phyloP scores from a whole-genome alignment of 2,113 vertebrate genomes.

The Aphelocoma coerulescens region DNA sequence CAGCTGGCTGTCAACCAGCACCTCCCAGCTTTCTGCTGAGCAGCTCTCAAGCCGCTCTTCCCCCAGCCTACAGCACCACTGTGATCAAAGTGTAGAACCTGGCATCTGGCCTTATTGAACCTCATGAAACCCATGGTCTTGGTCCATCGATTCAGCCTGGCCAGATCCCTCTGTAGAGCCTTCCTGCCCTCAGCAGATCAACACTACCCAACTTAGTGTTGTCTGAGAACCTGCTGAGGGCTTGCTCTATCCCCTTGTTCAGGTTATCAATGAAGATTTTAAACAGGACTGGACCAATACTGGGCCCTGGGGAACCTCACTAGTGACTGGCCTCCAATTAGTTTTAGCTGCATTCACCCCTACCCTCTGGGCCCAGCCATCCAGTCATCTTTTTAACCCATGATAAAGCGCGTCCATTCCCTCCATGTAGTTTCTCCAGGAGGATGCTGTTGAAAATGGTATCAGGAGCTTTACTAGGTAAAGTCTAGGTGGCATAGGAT shows the following conservation, averaged over 20 bases:
- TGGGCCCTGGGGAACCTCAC: not conserved
- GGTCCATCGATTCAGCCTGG: not conserved
- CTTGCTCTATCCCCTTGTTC: not conserved
- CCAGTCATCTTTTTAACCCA: not conserved
- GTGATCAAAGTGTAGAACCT: not conserved
- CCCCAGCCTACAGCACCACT: not conserved
- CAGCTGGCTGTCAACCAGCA: not conserved
- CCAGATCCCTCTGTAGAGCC: not conserved
- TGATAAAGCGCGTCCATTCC: no score
- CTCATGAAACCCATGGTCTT: not conserved
- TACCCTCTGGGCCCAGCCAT: fast-evolving
- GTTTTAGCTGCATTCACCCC: not conserved
- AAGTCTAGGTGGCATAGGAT: not conserved
- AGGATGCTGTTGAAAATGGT: fast-evolving
- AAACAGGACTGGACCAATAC: not conserved
- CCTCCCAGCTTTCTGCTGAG: no score
- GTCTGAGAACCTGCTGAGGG: not conserved
- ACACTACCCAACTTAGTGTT: not conserved
- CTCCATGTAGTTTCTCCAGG: not conserved
- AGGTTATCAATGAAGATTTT: not conserved
- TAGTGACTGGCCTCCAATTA: not conserved
- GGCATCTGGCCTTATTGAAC: not conserved
- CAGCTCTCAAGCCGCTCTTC: not conserved
- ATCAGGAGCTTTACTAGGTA: not conserved
- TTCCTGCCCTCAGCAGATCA: no score